Base-by-base conservation (phyloP, 2,888 invertebrate genomes). In the Papilio elwesi region DNA sequence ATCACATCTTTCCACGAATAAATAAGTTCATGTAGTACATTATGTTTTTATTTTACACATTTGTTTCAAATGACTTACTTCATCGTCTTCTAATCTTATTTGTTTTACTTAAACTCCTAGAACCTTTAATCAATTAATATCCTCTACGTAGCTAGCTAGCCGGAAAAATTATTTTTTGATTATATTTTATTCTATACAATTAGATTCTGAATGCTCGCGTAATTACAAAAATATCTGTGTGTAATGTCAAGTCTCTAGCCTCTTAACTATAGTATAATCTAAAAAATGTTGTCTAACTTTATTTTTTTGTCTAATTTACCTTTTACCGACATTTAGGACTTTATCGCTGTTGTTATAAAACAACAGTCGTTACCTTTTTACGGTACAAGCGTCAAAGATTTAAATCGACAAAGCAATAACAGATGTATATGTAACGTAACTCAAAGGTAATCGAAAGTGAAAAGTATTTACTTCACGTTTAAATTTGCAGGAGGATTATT, bases 291-390 rank as follows among this genome's bases (percentile, higher is more conserved):
- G 26, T 26, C 26, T 4, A 43, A 43, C 2, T n/a, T n/a, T 13
- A 6, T 59, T 38, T 38, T 9, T n/a, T 59, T n/a, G n/a, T 13
- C 15, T 10, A n/a, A 59, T 43, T 59, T 26, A n/a, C n/a, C 38
- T 38, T 52, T 68, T 26, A 16, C 36, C 12, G 62, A 13, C 67
- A 59, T 72, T 72, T 62, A 68, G 63, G 55, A 47, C 63, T 72
- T 68, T 63, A 68, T 53, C 36, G 55, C 13, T 15, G 48, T 49
- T 53, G 71, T 68, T 72, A 68, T 68, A 63, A 72, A 68, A 64
- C 68, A 72, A 63, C 48, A 49, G 68, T 64, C 63, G 68, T 68
- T 63, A 68, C 55, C 16, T 72, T 72, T 72, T 68, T 68, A 72
- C 38, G 55, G 48, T 15, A 16, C 4, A 26, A 12, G 36, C 10